Base-by-base conservation (phyloP, 2,888 invertebrate genomes). In the Dichetophora obliterata region DNA sequence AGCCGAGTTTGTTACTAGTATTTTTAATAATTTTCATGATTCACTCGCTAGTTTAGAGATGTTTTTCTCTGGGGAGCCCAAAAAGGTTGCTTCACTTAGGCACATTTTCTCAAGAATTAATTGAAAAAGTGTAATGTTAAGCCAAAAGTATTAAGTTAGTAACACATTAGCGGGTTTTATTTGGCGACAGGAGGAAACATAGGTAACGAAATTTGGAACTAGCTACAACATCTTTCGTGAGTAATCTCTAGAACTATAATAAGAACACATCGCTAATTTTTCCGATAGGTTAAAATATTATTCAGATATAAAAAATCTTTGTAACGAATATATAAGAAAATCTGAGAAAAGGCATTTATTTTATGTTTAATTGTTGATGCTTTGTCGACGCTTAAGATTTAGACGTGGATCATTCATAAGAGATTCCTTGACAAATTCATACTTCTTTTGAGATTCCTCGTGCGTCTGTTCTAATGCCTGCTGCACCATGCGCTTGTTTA, bases 401-500 rank as follows among this genome's bases (percentile, higher is more conserved):
- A 89, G 74, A 5, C 89, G 84, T 5, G 80, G 34, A 78, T 89
- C 89, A 22, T 82, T 83, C 5, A 84, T 79, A 48, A 89, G 75
- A 0, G 88, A 83, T 9, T 82, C 83, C 66, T 89, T 89, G 1
- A 89, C 85, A 57, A 82, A 78, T 72, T 87, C 86, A 74, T 88
- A 90, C 79, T 90, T 89, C 73, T 85, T 85, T 75, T 89, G 87
- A 1, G 88, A 87, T 54, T 88, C 86, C 57, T 89, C 86, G 75
- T 89, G 88, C 0, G 89, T 88, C 4, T 87, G 77, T 0, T 86
- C 86, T 73, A 89, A 79, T 2, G 89, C 85, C 76, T 89, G 88
- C 74, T 89, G 89, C 0, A 89, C 86, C 85, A 89, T 88, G n/a
- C 89, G 84, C 75, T 88, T 88, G 68, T 88, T 84, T 0, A 88